Evolutionary conservation across 1,140 invertebrate species (phyloP), one percentile per base, ranked within the genome.

Genomic region (Psilanteris sp.): DNA sequence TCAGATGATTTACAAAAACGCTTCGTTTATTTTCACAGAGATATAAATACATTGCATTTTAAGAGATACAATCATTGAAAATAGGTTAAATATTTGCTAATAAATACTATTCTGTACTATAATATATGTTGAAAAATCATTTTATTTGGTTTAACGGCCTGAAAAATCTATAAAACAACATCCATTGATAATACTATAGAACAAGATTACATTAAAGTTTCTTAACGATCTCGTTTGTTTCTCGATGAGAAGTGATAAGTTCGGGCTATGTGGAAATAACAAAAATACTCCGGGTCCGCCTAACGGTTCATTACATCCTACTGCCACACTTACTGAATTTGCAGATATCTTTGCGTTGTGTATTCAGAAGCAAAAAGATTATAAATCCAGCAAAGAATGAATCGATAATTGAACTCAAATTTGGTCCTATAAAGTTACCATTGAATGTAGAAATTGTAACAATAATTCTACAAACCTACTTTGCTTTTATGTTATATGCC

Each of bases 241-340:
- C 57, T 57, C 32, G 59, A 64, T 66, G 59, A 31, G 70, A 27
- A 62, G 46, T 55, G 54, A 77, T 77, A 67, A 71, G 70, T 78
- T 55, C 80, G 75, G 72, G 76, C 66, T 71, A 66, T 68, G 50
- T 73, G 68, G 79, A 78, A 78, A 84, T 79, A 78, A 82, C 79
- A 82, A 83, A 83, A 84, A 84, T 84, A 80, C 71, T 71, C 62
- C 24, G 67, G 81, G 79, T 71, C 79, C 75, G 78, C 57, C 57
- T 84, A 85, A 85, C 83, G 84, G 82, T 84, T 81, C 64, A 73
- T 82, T 72, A 79, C 76, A 85, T 84, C 84, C 84, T 84, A 86
- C 85, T 86, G 83, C 82, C 85, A 86, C 80, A 86, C 84, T 85
- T 86, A 71, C 61, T 54, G 46, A 54, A 43, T 71, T 77, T 41